Conservation (phyloP, 2,797 vertebrate species). For the Telmatherina bonti region DNA sequence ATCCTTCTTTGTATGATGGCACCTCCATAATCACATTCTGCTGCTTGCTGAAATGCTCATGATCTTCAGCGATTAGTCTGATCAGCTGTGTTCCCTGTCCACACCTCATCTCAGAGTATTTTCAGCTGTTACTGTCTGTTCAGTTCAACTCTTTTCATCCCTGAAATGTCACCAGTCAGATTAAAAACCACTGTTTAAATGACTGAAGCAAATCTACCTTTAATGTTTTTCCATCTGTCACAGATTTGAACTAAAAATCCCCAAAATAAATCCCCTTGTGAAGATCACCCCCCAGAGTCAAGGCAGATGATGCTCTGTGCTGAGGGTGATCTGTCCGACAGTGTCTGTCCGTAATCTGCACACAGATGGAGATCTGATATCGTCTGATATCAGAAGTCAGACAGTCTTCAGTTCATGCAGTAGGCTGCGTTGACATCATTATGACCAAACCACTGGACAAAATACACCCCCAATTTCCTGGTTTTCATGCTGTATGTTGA, state of each 20-base stretch:
- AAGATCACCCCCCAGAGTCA: slow-evolving; percentile 12
- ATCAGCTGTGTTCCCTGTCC: no score
- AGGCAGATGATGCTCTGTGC: background rate
- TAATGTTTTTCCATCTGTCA: background rate
- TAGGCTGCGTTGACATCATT: background rate
- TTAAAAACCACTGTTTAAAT: background rate
- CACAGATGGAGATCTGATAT: background rate
- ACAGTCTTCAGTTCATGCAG: slow-evolving; percentile 1
- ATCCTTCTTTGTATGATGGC: no score
- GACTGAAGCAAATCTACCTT: background rate
- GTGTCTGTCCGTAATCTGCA: background rate
- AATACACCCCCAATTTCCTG: no score
- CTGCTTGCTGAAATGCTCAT: no score
- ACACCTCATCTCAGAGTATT: background rate
- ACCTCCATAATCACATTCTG: no score
- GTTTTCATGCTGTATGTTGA: no score
- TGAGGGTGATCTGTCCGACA: background rate
- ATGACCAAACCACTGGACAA: background rate
- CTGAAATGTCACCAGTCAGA: background rate
- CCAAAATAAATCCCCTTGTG: slow-evolving; percentile 15
- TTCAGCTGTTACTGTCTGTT: background rate
- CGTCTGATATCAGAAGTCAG: background rate
- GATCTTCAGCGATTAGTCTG: no score
- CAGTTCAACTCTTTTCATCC: background rate
- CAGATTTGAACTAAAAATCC: slow-evolving; percentile 4